phyloP scores from a whole-genome alignment of 1,140 invertebrate species.

The Pantala flavescens region DNA sequence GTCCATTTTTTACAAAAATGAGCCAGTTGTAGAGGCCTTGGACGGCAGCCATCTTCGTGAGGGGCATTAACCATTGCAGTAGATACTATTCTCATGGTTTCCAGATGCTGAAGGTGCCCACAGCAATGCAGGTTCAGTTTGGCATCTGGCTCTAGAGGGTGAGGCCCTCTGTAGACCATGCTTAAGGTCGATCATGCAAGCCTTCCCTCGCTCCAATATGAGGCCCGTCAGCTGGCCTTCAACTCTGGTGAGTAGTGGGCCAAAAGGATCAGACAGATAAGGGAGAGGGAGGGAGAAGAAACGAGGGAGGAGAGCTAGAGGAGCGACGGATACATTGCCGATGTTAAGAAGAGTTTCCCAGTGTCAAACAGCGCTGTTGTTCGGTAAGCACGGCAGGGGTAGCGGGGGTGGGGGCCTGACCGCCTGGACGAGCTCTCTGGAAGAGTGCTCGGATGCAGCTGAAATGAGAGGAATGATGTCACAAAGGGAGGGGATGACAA shows the following conservation, averaged over 20 bases:
- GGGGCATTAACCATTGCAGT: background rate
- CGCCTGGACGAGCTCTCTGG: conserved; percentile 43
- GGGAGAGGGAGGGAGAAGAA: conserved; percentile 35
- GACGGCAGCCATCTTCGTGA: background rate
- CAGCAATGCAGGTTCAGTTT: background rate
- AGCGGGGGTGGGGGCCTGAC: conserved; percentile 50
- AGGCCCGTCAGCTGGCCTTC: conserved; percentile 42
- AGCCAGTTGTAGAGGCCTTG: background rate
- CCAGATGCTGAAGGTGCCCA: background rate
- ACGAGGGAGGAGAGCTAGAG: conserved; percentile 29
- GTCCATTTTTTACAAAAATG: background rate
- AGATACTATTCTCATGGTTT: background rate
- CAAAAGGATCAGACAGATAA: conserved; percentile 32
- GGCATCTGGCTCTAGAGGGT: conserved; percentile 14
- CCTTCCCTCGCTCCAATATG: conserved; percentile 41
- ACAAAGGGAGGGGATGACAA: too few species aligned
- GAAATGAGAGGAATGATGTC: conserved; percentile 30
- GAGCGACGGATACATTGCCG: conserved; percentile 32
- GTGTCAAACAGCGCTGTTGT: conserved; percentile 53
- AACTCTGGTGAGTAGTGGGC: conserved; percentile 33
- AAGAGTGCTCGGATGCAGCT: conserved; percentile 54
- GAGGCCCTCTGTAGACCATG: conserved; percentile 30
- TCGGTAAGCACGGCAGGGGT: conserved; percentile 54
- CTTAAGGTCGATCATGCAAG: conserved; percentile 44
- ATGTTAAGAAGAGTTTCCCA: conserved; percentile 49